Evolutionary conservation across 2,888 invertebrate species (phyloP), one percentile per base, ranked within the genome.

Genomic region (Agrotis exclamationis): DNA sequence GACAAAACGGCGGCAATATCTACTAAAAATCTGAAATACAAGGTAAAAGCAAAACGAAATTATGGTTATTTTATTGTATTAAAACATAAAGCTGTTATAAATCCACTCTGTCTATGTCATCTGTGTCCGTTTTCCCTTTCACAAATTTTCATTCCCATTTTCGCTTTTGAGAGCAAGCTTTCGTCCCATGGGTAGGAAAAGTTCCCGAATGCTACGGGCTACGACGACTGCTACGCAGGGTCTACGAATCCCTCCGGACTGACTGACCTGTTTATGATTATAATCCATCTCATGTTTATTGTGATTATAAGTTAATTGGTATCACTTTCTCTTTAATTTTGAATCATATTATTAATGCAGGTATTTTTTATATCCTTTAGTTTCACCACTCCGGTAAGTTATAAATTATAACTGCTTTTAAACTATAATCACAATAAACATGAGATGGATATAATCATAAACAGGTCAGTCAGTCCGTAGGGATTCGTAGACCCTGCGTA

Each of bases 401-500:
- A 59, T 51, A 33, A 33, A 33, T 50, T 51, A 58, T 5, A n/a
- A n/a, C n/a, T n/a, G n/a, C n/a, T n/a, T n/a, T n/a, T 14, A 18
- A 9, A 33, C 4, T 4, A 13, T 22, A 33, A 7, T 3, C 20
- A 22, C 16, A 67, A n/a, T n/a, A n/a, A 58, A 50, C 11, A 72
- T n/a, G 33, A 33, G 18, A n/a, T 33, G 2, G 18, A 33, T 13
- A 14, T 18, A n/a, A 20, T 22, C 9, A 39, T 44, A 20, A 39
- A 48, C 13, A 1, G 33, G 3, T 22, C 6, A n/a, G 4, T 33
- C 11, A 50, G 13, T n/a, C 11, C 24, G 20, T 22, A 44, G 67
- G n/a, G 3, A 20, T 54, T 67, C 48, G 53, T 53, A 70, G 74
- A n/a, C 16, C 22, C 13, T 33, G 45, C 63, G 45, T 75, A 66